Conservation (phyloP, 2,888 invertebrate species). For the Folsomia manolachei region DNA sequence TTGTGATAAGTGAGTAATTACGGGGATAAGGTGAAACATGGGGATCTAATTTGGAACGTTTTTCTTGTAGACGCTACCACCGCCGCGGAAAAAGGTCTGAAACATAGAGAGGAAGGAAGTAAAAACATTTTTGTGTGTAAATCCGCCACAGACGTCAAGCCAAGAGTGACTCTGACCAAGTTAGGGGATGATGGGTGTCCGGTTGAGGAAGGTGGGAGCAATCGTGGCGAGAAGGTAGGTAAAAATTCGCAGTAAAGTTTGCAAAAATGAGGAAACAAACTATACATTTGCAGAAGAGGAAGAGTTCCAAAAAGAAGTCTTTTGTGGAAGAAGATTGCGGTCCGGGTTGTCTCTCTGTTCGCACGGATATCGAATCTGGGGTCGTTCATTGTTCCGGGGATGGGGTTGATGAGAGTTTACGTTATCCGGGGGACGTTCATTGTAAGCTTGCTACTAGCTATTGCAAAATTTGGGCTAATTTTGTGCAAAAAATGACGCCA, state of each 20-base stretch:
- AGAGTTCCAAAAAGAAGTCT: background rate
- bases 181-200: constrained; percentile 34
- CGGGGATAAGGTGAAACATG: background rate
- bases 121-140: constrained; percentile 31
- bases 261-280: too few relatives aligned
- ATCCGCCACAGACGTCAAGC: constrained; percentile 27
- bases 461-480: background rate
- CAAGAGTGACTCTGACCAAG: constrained; percentile 24
- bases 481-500: too few relatives aligned
- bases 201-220: background rate
- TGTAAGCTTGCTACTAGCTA: constrained; percentile 18
- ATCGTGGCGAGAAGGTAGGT: background rate
- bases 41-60: background rate
- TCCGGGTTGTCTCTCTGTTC: constrained; percentile 25
- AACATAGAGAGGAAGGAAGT: constrained; percentile 26
- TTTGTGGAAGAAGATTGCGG: constrained; percentile 37
- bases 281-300: background rate
- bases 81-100: constrained; percentile 27
- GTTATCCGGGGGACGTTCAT: constrained; percentile 34
- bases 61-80: constrained; percentile 31
- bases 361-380: constrained; percentile 30
- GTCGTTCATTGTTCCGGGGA: constrained; percentile 33
- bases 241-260: background rate
- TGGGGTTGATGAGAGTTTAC: constrained; percentile 32
- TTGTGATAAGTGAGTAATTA: constrained; percentile 31